Evolutionary conservation across 2,888 invertebrate genomes (phyloP), one percentile per base, ranked within the genome.

Genomic region (Brachypterus glaber): DNA sequence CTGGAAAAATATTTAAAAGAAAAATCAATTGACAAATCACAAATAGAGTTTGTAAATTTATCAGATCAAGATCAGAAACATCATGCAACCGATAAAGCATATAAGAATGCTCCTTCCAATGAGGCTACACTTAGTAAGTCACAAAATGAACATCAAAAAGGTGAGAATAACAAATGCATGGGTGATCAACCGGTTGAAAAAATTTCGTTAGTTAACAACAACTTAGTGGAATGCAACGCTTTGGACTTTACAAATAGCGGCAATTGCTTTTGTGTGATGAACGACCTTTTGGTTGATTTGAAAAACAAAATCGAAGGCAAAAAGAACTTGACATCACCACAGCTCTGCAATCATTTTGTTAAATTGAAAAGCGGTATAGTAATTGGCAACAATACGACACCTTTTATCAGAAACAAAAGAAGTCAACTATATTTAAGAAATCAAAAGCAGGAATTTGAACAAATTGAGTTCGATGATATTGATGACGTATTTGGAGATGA

Each of bases 201-300:
- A 5, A 27, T 11, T 11, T 11, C 8, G 5, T 11, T 27, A 5
- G 34, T 33, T 4, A 40, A 45, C 33, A 32, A 43, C 15, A 11
- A 26, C 3, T 27, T 41, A 11, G 42, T 35, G 14, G 40, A 38
- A 2, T 59, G 59, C 37, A 45, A 39, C 3, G 43, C 49, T 34
- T 35, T 33, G 2, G 58, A 58, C 31, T 57, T 52, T 40, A 47
- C 49, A 9, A 37, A 44, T 4, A 48, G 46, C 33, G 43, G 50
- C 3, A 47, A 54, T 14, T 59, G 59, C 30, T 43, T 54, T 15
- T 59, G 59, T 43, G 49, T 52, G 34, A 42, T 59, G 2, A 49
- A 54, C 21, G 36, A 37, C 5, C 51, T 54, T n/a, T 8, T 45
- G 4, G 30, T 35, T 5, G 7, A 14, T 17, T 9, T 47, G 8